Conservation (phyloP, 2,113 vertebrate genomes). For the Sceloporus undulatus region DNA sequence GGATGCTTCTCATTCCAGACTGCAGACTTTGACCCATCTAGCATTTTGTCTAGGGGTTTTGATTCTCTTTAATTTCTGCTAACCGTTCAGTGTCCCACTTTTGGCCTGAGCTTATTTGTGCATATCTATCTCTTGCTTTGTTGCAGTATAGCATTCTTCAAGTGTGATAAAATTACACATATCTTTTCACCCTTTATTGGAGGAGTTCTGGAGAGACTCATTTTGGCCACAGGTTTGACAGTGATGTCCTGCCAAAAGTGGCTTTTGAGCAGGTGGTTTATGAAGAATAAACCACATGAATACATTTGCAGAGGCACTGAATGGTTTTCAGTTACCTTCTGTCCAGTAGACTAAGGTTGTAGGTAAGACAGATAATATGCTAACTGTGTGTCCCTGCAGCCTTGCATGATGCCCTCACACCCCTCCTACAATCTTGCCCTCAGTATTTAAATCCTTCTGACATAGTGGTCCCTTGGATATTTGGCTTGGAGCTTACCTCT, state of each 20-base stretch:
- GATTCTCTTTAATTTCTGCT: neutral
- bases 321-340: neutral
- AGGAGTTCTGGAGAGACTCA: neutral
- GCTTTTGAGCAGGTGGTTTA: neutral
- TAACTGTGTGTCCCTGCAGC: neutral
- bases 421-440: neutral
- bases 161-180: conserved; percentile 14
- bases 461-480: neutral
- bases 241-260: too few relatives aligned
- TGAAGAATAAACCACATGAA: neutral
- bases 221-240: neutral
- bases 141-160: neutral
- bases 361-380: neutral
- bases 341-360: neutral
- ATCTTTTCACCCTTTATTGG: neutral
- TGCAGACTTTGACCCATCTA: neutral
- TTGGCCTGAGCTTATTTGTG: neutral
- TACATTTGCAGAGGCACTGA: neutral
- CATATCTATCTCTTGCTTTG: neutral
- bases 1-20: neutral
- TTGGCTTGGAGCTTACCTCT: neutral
- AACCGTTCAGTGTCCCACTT: neutral
- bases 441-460: neutral
- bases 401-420: neutral
- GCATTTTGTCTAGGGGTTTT: neutral